Percentiles rank a stretch among this genome's conserved stretches.
Conservation (phyloP, 2,797 vertebrate species). For the Phaenicophaeus curvirostris region DNA sequence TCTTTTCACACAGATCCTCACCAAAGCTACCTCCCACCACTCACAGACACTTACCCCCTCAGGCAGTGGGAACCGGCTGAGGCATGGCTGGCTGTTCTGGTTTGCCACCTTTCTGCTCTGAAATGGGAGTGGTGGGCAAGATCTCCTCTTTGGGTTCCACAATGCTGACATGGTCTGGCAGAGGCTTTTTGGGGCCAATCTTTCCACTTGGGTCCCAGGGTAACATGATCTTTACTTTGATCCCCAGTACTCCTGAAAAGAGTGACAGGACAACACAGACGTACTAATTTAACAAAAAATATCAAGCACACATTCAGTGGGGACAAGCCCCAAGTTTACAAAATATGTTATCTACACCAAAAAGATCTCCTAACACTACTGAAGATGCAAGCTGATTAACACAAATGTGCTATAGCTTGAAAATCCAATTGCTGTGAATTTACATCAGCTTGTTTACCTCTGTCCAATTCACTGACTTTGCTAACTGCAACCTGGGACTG, state of each 20-base stretch:
- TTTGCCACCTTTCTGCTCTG: constrained; percentile 98
- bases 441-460: rapidly evolving
- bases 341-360: rapidly evolving
- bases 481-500: not conserved
- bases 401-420: rapidly evolving
- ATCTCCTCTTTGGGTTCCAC: constrained; percentile 98
- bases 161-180: constrained; percentile 96
- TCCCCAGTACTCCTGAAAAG: constrained; percentile 89
- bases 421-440: not conserved
- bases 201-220: constrained; percentile 98
- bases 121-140: constrained; percentile 93
- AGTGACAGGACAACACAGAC: not conserved
- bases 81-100: constrained; percentile 94
- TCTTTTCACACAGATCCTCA: rapidly evolving
- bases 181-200: constrained; percentile 98
- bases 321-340: not conserved
- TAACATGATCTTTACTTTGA: constrained; percentile 99
- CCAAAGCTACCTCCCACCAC: not conserved
- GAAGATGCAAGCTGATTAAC: not conserved
- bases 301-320: rapidly evolving
- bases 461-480: not conserved
- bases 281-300: not conserved
- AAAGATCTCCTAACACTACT: not conserved
- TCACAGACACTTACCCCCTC: constrained; percentile 62
- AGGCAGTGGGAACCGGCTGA: constrained; percentile 87